These are phyloP conservation scores for Calonectris borealis DNA, from an alignment of 2,113 vertebrate species.

Conservation along the genomic window DNA sequence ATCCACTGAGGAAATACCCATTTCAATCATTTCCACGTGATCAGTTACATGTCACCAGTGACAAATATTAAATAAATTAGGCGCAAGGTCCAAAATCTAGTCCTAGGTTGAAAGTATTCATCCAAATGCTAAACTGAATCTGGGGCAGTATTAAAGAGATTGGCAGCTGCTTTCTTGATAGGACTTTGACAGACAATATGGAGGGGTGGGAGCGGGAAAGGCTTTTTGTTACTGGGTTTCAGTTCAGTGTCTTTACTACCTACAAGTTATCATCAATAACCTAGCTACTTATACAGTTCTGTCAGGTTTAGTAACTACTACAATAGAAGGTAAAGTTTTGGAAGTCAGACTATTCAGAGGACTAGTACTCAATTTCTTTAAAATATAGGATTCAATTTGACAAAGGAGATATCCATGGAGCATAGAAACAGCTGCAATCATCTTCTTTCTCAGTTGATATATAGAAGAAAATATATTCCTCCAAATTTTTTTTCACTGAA, in stretches of 20 bases:
- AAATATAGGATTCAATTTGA: neutral
- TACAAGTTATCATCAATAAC: neutral
- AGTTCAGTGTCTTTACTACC: neutral
- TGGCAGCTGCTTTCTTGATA: neutral
- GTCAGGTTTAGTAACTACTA: neutral
- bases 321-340: neutral
- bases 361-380: neutral
- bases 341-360: neutral
- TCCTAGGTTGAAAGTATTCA: neutral
- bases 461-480: neutral
- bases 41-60: neutral
- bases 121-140: neutral
- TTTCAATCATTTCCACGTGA: neutral
- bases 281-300: neutral
- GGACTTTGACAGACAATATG: neutral
- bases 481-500: neutral
- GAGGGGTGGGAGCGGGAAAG: neutral
- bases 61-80: neutral
- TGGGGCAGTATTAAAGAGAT: neutral
- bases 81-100: neutral
- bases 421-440: neutral
- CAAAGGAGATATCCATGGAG: neutral
- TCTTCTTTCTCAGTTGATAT: neutral
- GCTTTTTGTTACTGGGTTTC: neutral
- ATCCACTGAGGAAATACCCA: neutral